A percentile compares a stretch with the other conserved stretches of the same genome.
Evolutionary conservation across 2,113 vertebrate genomes (phyloP).

Genomic region (Limnothrissa miodon): DNA sequence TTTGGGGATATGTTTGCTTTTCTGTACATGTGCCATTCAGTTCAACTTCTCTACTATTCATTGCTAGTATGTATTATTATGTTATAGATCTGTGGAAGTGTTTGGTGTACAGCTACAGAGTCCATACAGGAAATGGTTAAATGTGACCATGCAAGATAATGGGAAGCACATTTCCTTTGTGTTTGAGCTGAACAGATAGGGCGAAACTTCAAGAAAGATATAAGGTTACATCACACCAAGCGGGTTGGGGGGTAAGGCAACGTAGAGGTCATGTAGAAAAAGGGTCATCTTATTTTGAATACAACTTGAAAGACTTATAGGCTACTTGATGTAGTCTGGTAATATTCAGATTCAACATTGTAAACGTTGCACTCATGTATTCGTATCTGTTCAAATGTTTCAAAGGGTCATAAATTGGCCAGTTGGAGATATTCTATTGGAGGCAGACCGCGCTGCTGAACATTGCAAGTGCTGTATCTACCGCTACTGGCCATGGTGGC

Average conservation of each 20-base stretch:
- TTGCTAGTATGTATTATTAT: neutral
- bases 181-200: neutral
- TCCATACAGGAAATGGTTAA: slow-evolving; percentile 6
- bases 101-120: neutral
- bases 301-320: neutral
- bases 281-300: neutral
- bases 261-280: neutral
- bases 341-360: neutral
- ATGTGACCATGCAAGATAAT: neutral
- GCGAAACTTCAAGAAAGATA: neutral
- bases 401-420: neutral
- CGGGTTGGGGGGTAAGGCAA: neutral
- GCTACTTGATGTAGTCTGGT: neutral
- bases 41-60: neutral
- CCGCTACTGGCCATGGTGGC: too few relatives aligned
- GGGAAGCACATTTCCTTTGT: slow-evolving; percentile 19
- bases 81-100: neutral
- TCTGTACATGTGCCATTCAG: neutral
- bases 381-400: neutral
- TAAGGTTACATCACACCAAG: neutral
- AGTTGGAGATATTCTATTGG: neutral
- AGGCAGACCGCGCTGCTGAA: too few relatives aligned
- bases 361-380: neutral
- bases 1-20: neutral
- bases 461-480: too few relatives aligned